Percentiles rank a stretch among this genome's conserved stretches.
Conservation (phyloP, 2,888 invertebrate species). For the Pseudococcus viburni region DNA sequence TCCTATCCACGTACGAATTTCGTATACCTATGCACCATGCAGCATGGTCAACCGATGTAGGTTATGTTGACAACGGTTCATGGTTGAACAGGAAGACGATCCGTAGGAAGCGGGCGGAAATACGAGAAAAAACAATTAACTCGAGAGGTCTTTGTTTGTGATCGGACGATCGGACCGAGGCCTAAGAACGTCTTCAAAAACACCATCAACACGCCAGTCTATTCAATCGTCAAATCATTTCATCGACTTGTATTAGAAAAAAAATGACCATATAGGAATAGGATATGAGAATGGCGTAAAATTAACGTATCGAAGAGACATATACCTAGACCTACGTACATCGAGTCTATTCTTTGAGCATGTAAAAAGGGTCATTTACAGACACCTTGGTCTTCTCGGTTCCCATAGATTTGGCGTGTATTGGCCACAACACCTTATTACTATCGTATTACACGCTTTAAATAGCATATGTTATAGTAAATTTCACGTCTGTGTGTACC, state of each 20-base stretch:
- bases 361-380: slow-evolving; percentile 51
- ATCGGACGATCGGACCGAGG: neutral
- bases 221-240: neutral
- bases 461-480: slow-evolving; percentile 43
- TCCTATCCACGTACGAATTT: neutral
- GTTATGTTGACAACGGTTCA: slow-evolving; percentile 50
- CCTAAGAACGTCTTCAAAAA: neutral
- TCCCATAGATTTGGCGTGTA: slow-evolving; percentile 45
- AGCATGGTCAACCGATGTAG: slow-evolving; percentile 43
- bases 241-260: neutral
- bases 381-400: neutral
- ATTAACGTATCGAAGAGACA: slow-evolving; percentile 32
- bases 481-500: neutral
- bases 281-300: slow-evolving; percentile 12
- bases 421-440: slow-evolving; percentile 13
- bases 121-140: slow-evolving; percentile 54
- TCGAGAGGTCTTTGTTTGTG: slow-evolving; percentile 18
- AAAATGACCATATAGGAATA: neutral
- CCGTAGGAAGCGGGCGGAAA: slow-evolving; percentile 38
- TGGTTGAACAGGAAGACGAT: slow-evolving; percentile 6
- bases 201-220: neutral
- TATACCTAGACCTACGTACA: neutral
- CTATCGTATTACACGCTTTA: slow-evolving; percentile 47
- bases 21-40: neutral
- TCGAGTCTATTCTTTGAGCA: neutral